Conservation (phyloP, 2,888 invertebrate genomes). For the Zhengitettix transpicula region DNA sequence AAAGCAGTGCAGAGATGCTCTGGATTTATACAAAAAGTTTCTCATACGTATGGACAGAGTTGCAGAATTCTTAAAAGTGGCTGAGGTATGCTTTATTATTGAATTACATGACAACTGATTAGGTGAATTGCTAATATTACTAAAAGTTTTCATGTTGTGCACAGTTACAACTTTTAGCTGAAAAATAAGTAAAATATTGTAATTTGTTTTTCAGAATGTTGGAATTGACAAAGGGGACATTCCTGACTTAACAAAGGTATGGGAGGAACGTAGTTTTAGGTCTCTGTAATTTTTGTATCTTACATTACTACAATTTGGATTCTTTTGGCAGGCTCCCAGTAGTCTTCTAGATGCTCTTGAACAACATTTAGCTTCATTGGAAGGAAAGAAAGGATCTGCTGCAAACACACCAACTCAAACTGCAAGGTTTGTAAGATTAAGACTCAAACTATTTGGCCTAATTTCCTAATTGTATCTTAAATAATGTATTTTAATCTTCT, state of each 20-base stretch:
- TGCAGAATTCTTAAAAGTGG: slow-evolving; percentile 88
- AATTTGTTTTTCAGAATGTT: slow-evolving; percentile 45
- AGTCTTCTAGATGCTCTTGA: slow-evolving; percentile 93
- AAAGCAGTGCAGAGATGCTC: slow-evolving; percentile 92
- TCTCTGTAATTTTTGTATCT: neutral
- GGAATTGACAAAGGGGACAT: slow-evolving; percentile 98
- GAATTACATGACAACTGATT: neutral
- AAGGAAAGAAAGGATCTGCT: slow-evolving; percentile 79
- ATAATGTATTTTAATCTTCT: neutral
- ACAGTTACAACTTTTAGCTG: too few species aligned
- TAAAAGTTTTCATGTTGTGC: neutral
- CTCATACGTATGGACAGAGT: slow-evolving; percentile 96
- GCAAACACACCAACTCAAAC: slow-evolving; percentile 77
- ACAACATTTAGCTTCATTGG: slow-evolving; percentile 82
- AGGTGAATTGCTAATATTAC: neutral
- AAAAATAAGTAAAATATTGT: neutral
- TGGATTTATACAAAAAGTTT: slow-evolving; percentile 98
- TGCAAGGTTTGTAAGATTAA: slow-evolving; percentile 41
- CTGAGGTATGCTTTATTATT: slow-evolving; percentile 29
- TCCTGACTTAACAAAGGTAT: slow-evolving; percentile 84
- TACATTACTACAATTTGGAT: neutral
- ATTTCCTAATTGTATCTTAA: neutral
- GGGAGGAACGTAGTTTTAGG: neutral
- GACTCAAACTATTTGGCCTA: too few species aligned
- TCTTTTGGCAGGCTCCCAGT: slow-evolving; percentile 59